Base-by-base conservation (phyloP, 2,113 vertebrate genomes). In the Poeciliopsis turrubarensis region DNA sequence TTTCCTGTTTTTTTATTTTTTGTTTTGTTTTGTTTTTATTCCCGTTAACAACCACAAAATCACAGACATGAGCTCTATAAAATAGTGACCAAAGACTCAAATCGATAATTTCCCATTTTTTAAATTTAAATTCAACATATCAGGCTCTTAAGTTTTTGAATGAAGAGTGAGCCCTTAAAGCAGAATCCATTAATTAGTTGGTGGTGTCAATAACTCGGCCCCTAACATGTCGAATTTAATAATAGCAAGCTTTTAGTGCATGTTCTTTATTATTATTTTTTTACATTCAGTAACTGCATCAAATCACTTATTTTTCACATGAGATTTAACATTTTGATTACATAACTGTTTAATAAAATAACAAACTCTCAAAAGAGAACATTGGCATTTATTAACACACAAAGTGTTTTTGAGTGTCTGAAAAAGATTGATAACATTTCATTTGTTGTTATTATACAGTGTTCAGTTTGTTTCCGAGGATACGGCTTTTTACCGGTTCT, bases 401-500 rank as follows among this genome's bases (percentile, higher is more conserved):
- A 37, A 37, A 11, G 10, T 37, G 34, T 37, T 10, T 37, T 37
- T 37, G 34, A 11, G 10, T 37, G 34, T 37, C 34, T 37, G 34
- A 37, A 37, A 37, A 37, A 37, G 2, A 37, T 37, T 11, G 11
- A 37, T 37, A 37, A 12, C 10, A 37, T 37, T 37, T 37, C 10
- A 37, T 11, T 2, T 12, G 34, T 34, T 34, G 34, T 37, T n/a
- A 8, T 57, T 22, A 57, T 25, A 57, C 17, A 3, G 22, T 54
- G 51, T 25, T 8, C 15, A n/a, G 25, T 65, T 34, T 25, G 22
- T 65, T 34, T 25, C 13, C 15, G 13, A 6, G 61, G 27, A 30
- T 62, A 17, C 7, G 3, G 13, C 61, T 66, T 67, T 69, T 25
- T 75, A 3, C 57, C 19, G 14, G 10, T 41, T 81, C 17, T 76